These are phyloP conservation scores for Oscheius myriophilus DNA, from an alignment of 2,888 invertebrate species.

Conservation along the genomic window DNA sequence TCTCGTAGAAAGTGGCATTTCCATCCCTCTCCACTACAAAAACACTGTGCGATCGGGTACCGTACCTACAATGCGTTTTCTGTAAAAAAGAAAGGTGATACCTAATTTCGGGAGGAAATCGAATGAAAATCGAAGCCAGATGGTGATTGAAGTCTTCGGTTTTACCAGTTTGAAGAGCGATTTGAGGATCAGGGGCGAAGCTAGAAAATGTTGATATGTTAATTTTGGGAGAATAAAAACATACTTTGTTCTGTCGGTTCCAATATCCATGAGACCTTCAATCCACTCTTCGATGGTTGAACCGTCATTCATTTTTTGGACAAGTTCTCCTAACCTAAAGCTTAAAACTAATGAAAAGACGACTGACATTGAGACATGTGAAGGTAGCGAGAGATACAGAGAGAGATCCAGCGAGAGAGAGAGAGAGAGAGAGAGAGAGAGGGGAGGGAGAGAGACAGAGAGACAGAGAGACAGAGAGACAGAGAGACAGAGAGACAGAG, in stretches of 20 bases:
- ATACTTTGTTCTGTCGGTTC: slow-evolving; percentile 36
- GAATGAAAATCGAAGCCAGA: slow-evolving; percentile 51
- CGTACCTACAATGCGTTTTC: slow-evolving; percentile 32
- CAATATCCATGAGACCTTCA: slow-evolving; percentile 42
- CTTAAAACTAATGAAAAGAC: no score
- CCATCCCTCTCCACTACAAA: slow-evolving; percentile 50
- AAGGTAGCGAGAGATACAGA: no score
- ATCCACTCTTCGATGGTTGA: slow-evolving; percentile 32
- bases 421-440: neutral
- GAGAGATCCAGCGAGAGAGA: no score
- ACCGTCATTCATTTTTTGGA: slow-evolving; percentile 22
- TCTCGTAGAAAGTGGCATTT: slow-evolving; percentile 45
- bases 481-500: no score
- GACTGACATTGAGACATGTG: no score
- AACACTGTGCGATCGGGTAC: slow-evolving; percentile 50
- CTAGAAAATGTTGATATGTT: slow-evolving; percentile 31
- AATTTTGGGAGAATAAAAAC: neutral
- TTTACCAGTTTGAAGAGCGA: slow-evolving; percentile 49
- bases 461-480: no score
- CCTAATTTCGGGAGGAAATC: slow-evolving; percentile 33
- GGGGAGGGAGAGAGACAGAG: no score
- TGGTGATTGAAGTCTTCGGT: slow-evolving; percentile 34
- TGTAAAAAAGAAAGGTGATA: neutral
- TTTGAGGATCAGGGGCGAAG: slow-evolving; percentile 55
- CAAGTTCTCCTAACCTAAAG: slow-evolving; percentile 20